Conservation (phyloP, 2,113 vertebrate species). For the Chinchilla lanigera region DNA sequence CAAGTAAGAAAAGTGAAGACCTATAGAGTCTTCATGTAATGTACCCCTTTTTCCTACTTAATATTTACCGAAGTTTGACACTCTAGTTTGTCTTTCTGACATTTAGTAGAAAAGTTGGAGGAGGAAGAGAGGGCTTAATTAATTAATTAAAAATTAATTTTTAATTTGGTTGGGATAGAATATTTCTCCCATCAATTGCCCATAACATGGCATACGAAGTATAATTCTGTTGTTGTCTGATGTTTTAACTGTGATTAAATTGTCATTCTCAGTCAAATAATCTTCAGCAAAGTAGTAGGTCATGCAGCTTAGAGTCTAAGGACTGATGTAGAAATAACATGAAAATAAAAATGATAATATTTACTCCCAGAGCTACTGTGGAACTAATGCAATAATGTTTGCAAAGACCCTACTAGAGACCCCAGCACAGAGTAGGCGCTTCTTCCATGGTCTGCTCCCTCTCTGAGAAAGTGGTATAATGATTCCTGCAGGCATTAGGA, state of each 20-base stretch:
- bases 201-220: background rate
- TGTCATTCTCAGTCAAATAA: background rate
- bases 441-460: background rate
- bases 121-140: background rate
- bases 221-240: background rate
- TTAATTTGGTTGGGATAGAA: background rate
- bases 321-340: background rate
- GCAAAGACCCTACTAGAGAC: background rate
- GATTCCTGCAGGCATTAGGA: background rate
- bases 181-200: background rate
- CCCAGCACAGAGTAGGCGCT: background rate
- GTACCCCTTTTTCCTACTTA: background rate
- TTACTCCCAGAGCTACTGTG: rapidly evolving
- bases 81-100: background rate
- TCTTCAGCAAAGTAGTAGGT: background rate
- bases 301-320: background rate
- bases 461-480: background rate
- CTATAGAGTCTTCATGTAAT: background rate
- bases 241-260: background rate
- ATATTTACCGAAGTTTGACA: background rate
- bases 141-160: too few species aligned
- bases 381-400: background rate
- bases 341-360: background rate
- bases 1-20: background rate
- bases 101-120: background rate